A percentile compares a stretch with the other conserved stretches of the same genome.
Evolutionary conservation across 1,140 invertebrate species (phyloP).

Genomic region (Cepaea nemoralis): DNA sequence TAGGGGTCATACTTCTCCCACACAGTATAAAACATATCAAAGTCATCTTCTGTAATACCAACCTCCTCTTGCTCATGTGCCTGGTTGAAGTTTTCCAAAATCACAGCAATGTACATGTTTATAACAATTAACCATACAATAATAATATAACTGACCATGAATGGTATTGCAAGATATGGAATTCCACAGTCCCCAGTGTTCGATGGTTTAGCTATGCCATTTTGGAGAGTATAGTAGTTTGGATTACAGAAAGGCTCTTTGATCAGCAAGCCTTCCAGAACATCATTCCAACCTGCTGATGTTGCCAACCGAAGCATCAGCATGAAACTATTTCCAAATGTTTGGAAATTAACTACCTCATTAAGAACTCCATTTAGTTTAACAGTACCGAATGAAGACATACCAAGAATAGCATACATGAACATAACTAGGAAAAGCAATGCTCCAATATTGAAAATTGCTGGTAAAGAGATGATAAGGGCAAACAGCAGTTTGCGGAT

Average conservation of each 20-base stretch:
- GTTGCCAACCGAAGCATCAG: slow-evolving; percentile 94
- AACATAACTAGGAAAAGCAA: slow-evolving; percentile 92
- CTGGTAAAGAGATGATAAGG: slow-evolving; percentile 92
- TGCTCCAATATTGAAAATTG: slow-evolving; percentile 95
- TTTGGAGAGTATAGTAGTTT: slow-evolving; percentile 78
- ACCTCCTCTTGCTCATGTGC: slow-evolving; percentile 94
- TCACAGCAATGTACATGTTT: slow-evolving; percentile 98
- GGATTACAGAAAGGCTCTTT: slow-evolving; percentile 81
- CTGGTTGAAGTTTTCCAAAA: slow-evolving; percentile 95
- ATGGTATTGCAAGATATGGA: slow-evolving; percentile 89
- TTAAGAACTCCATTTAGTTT: slow-evolving; percentile 86
- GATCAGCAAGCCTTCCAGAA: slow-evolving; percentile 94
- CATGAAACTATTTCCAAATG: slow-evolving; percentile 93
- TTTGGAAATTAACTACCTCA: slow-evolving; percentile 77
- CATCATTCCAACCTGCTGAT: slow-evolving; percentile 96
- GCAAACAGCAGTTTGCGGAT: slow-evolving; percentile 95
- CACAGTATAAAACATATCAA: slow-evolving; percentile 97
- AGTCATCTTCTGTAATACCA: slow-evolving; percentile 95
- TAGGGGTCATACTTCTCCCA: slow-evolving; percentile 98
- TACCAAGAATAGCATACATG: slow-evolving; percentile 95
- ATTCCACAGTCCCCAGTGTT: slow-evolving; percentile 89
- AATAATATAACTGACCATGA: slow-evolving; percentile 95
- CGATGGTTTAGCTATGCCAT: slow-evolving; percentile 50
- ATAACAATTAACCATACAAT: slow-evolving; percentile 97
- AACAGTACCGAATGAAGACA: slow-evolving; percentile 92